Evolutionary conservation across 2,888 invertebrate species (phyloP).

Genomic region (Lasiommata megera): DNA sequence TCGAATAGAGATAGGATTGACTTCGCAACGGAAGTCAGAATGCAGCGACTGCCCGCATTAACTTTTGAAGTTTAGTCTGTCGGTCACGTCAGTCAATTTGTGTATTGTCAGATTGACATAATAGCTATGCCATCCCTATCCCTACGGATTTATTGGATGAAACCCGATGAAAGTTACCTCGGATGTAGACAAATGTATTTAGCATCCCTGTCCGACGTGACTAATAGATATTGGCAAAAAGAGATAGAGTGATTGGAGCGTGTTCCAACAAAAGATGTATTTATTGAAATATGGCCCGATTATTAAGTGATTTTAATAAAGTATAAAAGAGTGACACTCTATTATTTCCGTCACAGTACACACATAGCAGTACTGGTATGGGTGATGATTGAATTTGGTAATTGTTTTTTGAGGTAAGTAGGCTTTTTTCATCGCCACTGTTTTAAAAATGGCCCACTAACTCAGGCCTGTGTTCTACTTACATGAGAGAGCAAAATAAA

Average conservation of each 20-base stretch:
- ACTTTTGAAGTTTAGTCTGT: slow-evolving; percentile 76
- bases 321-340: no score
- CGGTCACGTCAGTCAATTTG: slow-evolving; percentile 80
- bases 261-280: slow-evolving; percentile 57
- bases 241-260: slow-evolving; percentile 42
- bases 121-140: slow-evolving; percentile 76
- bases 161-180: slow-evolving; percentile 71
- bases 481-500: no score
- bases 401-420: no score
- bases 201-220: slow-evolving; percentile 42
- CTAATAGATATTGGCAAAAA: slow-evolving; percentile 27
- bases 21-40: slow-evolving; percentile 30
- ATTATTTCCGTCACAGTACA: no score
- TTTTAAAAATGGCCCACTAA: no score
- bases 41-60: slow-evolving; percentile 51
- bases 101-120: slow-evolving; percentile 80
- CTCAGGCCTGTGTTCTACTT: no score
- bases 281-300: slow-evolving; percentile 61
- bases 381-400: no score
- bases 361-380: no score
- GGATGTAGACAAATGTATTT: slow-evolving; percentile 54
- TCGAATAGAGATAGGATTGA: slow-evolving; percentile 33
- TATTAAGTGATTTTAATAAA: no score
- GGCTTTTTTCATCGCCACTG: no score
- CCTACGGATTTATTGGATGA: slow-evolving; percentile 74